A percentile compares a stretch with the other conserved stretches of the same genome.
Conservation (phyloP, 53 echinoderm and acorn worm genomes). For the Antedon mediterranea region DNA sequence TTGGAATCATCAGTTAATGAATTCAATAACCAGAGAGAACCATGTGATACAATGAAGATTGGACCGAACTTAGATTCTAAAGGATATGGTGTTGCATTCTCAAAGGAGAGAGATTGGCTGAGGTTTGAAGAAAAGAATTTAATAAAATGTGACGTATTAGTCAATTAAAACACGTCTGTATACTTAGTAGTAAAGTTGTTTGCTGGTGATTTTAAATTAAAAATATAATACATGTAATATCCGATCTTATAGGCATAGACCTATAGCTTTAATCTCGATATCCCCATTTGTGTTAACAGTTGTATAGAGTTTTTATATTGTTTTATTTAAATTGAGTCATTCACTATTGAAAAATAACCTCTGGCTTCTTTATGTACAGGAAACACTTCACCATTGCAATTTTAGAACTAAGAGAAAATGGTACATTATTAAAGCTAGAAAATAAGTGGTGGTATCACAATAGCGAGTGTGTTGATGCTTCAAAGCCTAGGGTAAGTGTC, state of each 20-base stretch:
- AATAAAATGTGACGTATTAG: no score
- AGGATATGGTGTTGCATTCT: slow-evolving; percentile 74
- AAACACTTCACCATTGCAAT: slow-evolving; percentile 64
- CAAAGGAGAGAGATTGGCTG: slow-evolving; percentile 42
- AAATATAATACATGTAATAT: background rate
- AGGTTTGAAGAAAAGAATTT: slow-evolving; percentile 22
- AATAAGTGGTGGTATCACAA: slow-evolving; percentile 57
- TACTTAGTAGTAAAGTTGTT: background rate
- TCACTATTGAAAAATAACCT: no score
- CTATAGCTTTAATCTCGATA: no score
- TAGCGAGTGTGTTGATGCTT: slow-evolving; percentile 24
- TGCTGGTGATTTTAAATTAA: no score
- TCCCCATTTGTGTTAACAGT: no score
- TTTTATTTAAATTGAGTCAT: no score
- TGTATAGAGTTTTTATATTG: no score
- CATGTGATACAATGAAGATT: slow-evolving; percentile 51
- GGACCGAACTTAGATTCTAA: slow-evolving; percentile 52
- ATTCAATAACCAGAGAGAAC: slow-evolving; percentile 35
- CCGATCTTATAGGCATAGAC: background rate
- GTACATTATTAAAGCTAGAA: slow-evolving; percentile 28
- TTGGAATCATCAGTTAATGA: slow-evolving; percentile 69
- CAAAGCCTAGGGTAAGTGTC: slow-evolving; percentile 16
- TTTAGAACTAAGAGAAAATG: slow-evolving; percentile 47
- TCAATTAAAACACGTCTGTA: no score
- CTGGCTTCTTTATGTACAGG: no score